Percentiles rank a stretch among this genome's conserved stretches.
Evolutionary conservation across 2,113 vertebrate species (phyloP).

Genomic region (Meleagris gallopavo): DNA sequence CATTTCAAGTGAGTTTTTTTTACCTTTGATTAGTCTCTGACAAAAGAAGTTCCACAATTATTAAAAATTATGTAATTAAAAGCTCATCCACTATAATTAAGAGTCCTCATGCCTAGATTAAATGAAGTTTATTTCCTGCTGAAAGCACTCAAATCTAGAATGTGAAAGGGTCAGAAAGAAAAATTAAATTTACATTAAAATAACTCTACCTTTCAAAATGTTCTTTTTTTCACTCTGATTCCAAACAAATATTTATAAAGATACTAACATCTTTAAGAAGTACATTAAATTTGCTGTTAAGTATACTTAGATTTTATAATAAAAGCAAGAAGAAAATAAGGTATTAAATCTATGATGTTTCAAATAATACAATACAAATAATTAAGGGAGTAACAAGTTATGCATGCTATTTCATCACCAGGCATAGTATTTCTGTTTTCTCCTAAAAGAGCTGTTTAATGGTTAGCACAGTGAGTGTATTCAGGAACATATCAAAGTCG

Average conservation of each 20-base stretch:
- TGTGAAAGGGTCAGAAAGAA: not conserved
- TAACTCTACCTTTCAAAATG: not conserved
- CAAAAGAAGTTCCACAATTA: slow-evolving; percentile 31
- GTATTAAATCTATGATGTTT: not conserved
- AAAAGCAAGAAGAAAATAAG: not conserved
- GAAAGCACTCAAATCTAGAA: slow-evolving; percentile 22
- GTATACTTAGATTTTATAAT: not conserved
- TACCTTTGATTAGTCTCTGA: slow-evolving; percentile 22
- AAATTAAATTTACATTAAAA: slow-evolving; percentile 28
- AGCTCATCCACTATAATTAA: slow-evolving; percentile 48
- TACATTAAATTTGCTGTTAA: not conserved
- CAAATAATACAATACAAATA: not conserved
- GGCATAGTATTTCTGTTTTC: not conserved
- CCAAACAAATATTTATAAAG: not conserved
- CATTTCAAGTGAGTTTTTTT: not conserved
- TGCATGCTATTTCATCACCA: not conserved
- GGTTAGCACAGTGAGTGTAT: not conserved
- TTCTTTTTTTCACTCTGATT: not conserved
- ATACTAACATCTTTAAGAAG: not conserved
- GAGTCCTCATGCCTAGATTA: slow-evolving; percentile 5
- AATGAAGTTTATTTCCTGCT: slow-evolving; percentile 28
- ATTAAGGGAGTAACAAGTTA: not conserved
- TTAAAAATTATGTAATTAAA: slow-evolving; percentile 41
- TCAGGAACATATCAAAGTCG: not conserved
- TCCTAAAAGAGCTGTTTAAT: not conserved